Evolutionary conservation across 2,888 invertebrate species (phyloP).

Genomic region (Atethmia centrago): DNA sequence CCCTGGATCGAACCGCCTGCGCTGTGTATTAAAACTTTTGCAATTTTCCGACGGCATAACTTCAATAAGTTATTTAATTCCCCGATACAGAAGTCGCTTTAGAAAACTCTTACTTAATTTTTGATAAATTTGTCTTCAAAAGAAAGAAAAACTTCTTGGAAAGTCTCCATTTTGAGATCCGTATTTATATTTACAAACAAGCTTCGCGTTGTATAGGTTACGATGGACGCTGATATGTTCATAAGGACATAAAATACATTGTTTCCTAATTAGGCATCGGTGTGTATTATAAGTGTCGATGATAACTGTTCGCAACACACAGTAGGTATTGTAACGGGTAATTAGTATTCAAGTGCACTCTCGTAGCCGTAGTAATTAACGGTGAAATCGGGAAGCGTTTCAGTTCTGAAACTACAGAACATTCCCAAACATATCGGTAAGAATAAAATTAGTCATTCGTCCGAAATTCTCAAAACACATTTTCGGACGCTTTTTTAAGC

Average conservation of each 20-base stretch:
- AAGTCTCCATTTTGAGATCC: conserved; percentile 16
- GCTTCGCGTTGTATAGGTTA: conserved; percentile 24
- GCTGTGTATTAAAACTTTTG: conserved; percentile 67
- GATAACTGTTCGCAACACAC: conserved; percentile 61
- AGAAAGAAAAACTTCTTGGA: conserved; percentile 41
- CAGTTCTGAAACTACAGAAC: conserved; percentile 19
- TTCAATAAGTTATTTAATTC: conserved; percentile 63
- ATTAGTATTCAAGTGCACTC: conserved; percentile 55
- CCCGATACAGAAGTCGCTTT: conserved; percentile 44
- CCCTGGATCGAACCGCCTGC: conserved; percentile 52
- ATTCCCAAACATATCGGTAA: conserved; percentile 38
- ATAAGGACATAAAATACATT: conserved; percentile 61
- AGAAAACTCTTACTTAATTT: conserved; percentile 48
- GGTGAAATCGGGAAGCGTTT: conserved; percentile 35
- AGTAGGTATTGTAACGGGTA: conserved; percentile 48
- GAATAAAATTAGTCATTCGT: conserved; percentile 68
- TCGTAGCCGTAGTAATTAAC: conserved; percentile 53
- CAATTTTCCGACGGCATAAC: conserved; percentile 64
- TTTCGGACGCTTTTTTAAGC: conserved; percentile 56
- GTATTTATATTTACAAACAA: conserved; percentile 64
- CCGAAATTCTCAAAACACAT: conserved; percentile 66
- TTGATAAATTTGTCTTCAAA: conserved; percentile 38
- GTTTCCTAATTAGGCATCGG: conserved; percentile 61
- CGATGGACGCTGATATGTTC: conserved; percentile 43
- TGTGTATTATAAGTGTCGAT: conserved; percentile 59